These are phyloP conservation scores for Meandrina meandrites DNA, from an alignment of 92 coral and sea anemone genomes.

Conservation along the genomic window DNA sequence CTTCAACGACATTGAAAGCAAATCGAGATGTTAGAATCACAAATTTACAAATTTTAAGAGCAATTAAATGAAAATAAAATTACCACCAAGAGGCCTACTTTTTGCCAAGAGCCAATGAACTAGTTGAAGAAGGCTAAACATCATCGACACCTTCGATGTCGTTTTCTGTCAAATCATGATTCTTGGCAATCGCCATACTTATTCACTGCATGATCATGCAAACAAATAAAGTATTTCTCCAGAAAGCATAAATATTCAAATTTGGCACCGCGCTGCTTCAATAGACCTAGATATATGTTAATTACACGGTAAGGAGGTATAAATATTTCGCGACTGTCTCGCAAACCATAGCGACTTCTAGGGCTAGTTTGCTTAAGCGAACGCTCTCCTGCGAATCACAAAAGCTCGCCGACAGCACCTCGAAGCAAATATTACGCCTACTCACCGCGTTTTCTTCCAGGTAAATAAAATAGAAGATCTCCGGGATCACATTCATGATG, in stretches of 20 bases:
- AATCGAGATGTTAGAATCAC: not conserved
- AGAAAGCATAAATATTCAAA: slow-evolving; percentile 17
- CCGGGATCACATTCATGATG: slow-evolving; percentile 60
- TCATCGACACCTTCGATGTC: not conserved
- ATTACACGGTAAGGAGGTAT: not conserved
- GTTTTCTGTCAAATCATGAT: not conserved
- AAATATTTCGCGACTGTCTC: slow-evolving; percentile 18
- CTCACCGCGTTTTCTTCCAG: slow-evolving; percentile 73
- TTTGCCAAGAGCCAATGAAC: slow-evolving; percentile 18
- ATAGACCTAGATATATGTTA: slow-evolving; percentile 4
- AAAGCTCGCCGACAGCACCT: not conserved
- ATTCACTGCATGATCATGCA: not conserved
- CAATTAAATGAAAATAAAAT: not conserved
- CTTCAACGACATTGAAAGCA: slow-evolving; percentile 20
- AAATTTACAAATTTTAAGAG: not conserved
- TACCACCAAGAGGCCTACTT: not conserved
- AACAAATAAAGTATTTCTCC: not conserved
- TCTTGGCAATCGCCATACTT: not conserved
- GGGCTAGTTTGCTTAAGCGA: not conserved
- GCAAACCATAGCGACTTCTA: slow-evolving; percentile 2
- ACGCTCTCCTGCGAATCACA: not conserved
- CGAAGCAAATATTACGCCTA: not conserved
- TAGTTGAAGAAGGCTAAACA: slow-evolving; percentile 18
- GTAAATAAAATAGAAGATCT: slow-evolving; percentile 71
- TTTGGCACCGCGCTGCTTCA: not conserved